Percentiles rank a stretch among this genome's conserved stretches.
These are phyloP conservation scores for Diprion similis DNA, from an alignment of 1,140 invertebrate species.

Conservation along the genomic window DNA sequence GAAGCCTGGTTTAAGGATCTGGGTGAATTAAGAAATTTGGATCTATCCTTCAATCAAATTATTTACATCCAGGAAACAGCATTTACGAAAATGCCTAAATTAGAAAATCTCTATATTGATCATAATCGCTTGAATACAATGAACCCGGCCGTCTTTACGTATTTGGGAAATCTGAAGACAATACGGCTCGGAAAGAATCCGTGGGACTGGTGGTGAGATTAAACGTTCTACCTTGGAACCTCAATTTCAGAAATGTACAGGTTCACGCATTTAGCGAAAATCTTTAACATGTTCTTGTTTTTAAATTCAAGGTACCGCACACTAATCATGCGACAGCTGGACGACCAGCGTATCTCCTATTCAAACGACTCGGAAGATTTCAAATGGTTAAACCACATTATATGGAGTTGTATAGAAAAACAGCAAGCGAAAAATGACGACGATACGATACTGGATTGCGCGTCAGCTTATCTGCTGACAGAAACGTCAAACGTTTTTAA, in stretches of 20 bases:
- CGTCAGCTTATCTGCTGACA: slow-evolving; percentile 37
- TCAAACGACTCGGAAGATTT: slow-evolving; percentile 51
- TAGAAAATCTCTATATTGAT: slow-evolving; percentile 47
- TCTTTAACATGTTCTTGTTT: slow-evolving; percentile 16
- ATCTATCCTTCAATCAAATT: slow-evolving; percentile 51
- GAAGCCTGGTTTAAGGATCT: slow-evolving; percentile 41
- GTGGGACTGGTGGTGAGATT: slow-evolving; percentile 48
- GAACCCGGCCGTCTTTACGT: slow-evolving; percentile 40
- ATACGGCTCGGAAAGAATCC: slow-evolving; percentile 51
- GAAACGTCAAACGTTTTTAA: slow-evolving; percentile 25
- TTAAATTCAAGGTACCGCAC: slow-evolving; percentile 40
- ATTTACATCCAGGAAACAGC: slow-evolving; percentile 36
- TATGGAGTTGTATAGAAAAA: slow-evolving; percentile 48
- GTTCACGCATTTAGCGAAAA: neutral
- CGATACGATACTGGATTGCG: slow-evolving; percentile 46
- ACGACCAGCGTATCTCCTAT: slow-evolving; percentile 44
- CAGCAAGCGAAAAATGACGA: slow-evolving; percentile 38
- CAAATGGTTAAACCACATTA: slow-evolving; percentile 47
- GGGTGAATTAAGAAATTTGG: slow-evolving; percentile 39
- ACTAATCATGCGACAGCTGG: slow-evolving; percentile 47
- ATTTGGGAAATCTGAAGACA: slow-evolving; percentile 38
- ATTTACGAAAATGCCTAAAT: slow-evolving; percentile 36
- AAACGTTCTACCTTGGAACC: neutral
- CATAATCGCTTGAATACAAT: slow-evolving; percentile 43
- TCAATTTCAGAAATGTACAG: no score